Conservation (phyloP, 2,797 vertebrate genomes). For the Eulemur albifrons region DNA sequence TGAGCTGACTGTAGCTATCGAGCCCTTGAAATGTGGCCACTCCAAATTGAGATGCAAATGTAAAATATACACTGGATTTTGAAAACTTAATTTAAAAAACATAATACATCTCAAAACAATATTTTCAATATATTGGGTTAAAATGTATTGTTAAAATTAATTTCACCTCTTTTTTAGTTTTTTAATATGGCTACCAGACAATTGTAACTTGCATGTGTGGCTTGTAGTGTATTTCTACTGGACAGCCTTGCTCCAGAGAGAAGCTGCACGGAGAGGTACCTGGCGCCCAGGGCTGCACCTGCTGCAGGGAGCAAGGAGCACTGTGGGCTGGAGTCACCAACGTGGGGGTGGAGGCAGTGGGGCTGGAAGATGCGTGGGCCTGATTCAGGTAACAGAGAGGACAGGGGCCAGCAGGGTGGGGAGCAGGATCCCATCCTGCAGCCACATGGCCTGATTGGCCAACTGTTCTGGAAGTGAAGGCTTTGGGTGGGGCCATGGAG, state of each 20-base stretch:
- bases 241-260: background rate
- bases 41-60: background rate
- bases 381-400: background rate
- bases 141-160: background rate
- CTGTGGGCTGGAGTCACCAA: background rate
- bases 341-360: background rate
- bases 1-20: fast-evolving
- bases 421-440: background rate
- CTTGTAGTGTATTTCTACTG: background rate
- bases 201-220: background rate
- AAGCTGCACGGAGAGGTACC: background rate
- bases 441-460: background rate
- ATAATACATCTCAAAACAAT: background rate
- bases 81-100: background rate
- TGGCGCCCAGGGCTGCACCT: background rate
- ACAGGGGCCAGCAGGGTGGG: background rate
- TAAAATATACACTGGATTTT: background rate
- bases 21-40: background rate
- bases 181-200: background rate
- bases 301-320: background rate
- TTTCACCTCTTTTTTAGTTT: background rate
- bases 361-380: background rate
- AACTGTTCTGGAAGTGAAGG: background rate
- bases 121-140: background rate
- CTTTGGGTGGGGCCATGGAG: background rate